phyloP scores from a whole-genome alignment of 2,113 vertebrate genomes.

The Jaculus jaculus region DNA sequence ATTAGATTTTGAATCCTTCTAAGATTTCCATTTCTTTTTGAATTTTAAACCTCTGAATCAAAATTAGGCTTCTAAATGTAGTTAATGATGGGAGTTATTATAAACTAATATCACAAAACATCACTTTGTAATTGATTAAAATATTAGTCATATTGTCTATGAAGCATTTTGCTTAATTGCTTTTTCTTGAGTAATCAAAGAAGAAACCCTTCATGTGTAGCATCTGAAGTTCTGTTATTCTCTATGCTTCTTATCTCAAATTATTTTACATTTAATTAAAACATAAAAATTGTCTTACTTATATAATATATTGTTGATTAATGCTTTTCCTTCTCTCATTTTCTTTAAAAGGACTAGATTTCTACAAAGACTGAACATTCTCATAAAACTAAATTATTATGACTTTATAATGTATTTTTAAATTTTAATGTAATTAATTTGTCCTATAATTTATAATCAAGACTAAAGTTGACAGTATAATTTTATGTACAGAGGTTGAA shows the following conservation, averaged over 20 bases:
- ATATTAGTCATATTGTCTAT: not conserved
- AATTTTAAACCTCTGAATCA: conserved; percentile 19
- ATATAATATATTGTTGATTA: not conserved
- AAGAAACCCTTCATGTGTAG: conserved; percentile 35
- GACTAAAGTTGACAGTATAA: not conserved
- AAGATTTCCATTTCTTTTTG: not conserved
- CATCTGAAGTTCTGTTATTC: not conserved
- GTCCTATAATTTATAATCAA: not conserved
- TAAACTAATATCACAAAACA: not conserved
- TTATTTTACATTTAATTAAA: not conserved
- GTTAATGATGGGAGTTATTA: not conserved
- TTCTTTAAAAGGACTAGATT: not conserved
- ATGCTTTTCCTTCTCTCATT: not conserved
- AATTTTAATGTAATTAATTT: not conserved
- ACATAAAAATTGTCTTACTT: not conserved
- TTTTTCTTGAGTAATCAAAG: too few species aligned
- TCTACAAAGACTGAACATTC: not conserved
- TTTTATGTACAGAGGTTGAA: not conserved
- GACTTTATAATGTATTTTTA: not conserved
- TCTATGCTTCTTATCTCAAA: not conserved
- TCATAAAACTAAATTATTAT: conserved; percentile 10
- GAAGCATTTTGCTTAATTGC: not conserved
- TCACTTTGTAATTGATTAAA: not conserved
- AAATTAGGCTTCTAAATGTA: not conserved
- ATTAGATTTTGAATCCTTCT: not conserved